Percentiles rank a stretch among this genome's conserved stretches.
Evolutionary conservation across 2,888 invertebrate species (phyloP).

Genomic region (Drosophila mimica): DNA sequence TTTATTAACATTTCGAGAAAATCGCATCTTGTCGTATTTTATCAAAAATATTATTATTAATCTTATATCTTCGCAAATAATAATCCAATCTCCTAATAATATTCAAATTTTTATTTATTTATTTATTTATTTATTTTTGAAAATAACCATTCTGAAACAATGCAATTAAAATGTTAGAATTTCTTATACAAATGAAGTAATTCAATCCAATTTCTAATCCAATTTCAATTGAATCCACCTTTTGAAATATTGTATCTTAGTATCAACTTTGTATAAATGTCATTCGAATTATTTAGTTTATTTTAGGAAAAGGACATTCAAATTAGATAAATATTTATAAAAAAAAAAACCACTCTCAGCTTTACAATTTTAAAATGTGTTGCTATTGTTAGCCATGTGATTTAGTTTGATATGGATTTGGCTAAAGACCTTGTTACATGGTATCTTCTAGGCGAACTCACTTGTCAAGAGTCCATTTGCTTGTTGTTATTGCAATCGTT

Average conservation of each 20-base stretch:
- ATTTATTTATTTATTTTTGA: no score
- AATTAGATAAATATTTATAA: background rate
- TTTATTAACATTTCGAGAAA: background rate
- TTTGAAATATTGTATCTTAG: background rate
- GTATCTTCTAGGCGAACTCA: background rate
- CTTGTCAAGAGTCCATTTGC: background rate
- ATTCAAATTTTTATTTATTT: no score
- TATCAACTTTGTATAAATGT: background rate
- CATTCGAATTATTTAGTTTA: background rate
- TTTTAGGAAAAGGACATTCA: background rate
- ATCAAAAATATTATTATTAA: background rate
- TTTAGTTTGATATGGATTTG: background rate
- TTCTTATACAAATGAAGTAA: background rate
- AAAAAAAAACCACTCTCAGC: background rate
- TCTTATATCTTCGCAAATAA: background rate
- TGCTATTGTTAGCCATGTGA: rapidly evolving
- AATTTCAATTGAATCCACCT: background rate
- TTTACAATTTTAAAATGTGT: background rate
- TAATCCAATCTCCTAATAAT: background rate
- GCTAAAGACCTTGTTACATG: background rate
- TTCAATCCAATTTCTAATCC: no score
- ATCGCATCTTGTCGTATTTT: background rate
- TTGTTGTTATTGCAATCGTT: conserved; percentile 60
- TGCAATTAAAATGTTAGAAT: no score
- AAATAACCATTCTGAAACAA: no score